A percentile compares a stretch with the other conserved stretches of the same genome.
phyloP scores from a whole-genome alignment of 2,113 vertebrate species.

The Nettapus auritus region DNA sequence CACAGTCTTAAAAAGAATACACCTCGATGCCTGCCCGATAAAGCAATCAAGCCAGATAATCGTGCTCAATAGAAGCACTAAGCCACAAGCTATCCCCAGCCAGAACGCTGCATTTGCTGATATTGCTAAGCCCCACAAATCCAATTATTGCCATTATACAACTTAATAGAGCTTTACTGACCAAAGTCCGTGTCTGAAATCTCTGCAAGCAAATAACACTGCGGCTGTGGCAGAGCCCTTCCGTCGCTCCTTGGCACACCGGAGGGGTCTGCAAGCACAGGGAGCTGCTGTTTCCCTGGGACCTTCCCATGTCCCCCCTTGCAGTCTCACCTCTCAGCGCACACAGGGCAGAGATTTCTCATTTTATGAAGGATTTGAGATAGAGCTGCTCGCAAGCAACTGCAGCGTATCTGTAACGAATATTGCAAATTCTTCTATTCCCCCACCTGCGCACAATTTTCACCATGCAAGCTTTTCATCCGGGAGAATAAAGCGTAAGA shows the following conservation, averaged over 20 bases:
- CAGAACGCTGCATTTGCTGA: neutral
- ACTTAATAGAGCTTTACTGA: slow-evolving; percentile 41
- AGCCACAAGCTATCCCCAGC: neutral
- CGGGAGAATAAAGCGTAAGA: neutral
- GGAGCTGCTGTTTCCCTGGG: neutral
- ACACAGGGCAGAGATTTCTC: neutral
- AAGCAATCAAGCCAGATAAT: slow-evolving; percentile 17
- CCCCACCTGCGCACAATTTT: neutral
- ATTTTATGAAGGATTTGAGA: neutral
- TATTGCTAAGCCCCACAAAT: slow-evolving; percentile 25
- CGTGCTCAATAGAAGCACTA: neutral
- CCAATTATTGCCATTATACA: slow-evolving; percentile 10
- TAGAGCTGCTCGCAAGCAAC: neutral
- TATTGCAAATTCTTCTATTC: neutral
- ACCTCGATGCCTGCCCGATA: neutral
- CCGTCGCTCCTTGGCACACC: neutral
- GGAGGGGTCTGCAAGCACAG: neutral
- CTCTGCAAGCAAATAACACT: neutral
- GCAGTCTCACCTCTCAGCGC: neutral
- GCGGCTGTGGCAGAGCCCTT: neutral
- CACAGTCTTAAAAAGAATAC: neutral
- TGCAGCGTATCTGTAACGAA: neutral
- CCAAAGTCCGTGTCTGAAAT: slow-evolving; percentile 14
- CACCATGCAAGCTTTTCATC: neutral
- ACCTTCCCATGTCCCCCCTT: neutral